These are phyloP conservation scores for Dendrolimus houi DNA, from an alignment of 2,888 invertebrate species.

Conservation along the genomic window DNA sequence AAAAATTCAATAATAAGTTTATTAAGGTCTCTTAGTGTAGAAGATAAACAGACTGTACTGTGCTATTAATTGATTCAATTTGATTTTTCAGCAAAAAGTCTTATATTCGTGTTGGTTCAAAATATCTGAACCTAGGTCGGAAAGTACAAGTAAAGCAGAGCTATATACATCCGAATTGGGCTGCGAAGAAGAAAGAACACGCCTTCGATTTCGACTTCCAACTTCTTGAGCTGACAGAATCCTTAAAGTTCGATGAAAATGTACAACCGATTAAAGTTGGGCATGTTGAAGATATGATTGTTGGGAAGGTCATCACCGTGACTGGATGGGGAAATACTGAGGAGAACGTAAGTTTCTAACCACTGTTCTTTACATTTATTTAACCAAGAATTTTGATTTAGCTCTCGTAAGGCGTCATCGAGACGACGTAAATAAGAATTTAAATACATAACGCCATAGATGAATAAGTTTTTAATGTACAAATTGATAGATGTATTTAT, in stretches of 20 bases:
- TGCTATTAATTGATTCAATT: no score
- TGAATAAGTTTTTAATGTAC: no score
- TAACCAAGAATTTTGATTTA: no score
- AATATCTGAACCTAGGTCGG: slow-evolving; percentile 44
- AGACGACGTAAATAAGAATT: no score
- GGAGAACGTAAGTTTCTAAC: slow-evolving; percentile 48
- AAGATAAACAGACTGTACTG: no score
- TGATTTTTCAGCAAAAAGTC: slow-evolving; percentile 40
- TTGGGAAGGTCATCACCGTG: slow-evolving; percentile 56
- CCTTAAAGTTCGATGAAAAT: slow-evolving; percentile 42
- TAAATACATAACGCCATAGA: no score
- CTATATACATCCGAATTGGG: slow-evolving; percentile 50
- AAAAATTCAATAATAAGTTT: no score
- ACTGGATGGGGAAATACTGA: slow-evolving; percentile 67
- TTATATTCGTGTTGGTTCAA: slow-evolving; percentile 53
- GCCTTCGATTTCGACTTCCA: slow-evolving; percentile 64
- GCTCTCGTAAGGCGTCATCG: no score
- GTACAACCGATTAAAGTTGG: slow-evolving; percentile 55
- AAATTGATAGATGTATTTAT: no score
- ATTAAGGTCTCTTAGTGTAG: no score
- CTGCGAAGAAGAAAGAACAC: slow-evolving; percentile 41
- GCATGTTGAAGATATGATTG: slow-evolving; percentile 54
- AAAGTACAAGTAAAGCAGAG: slow-evolving; percentile 30
- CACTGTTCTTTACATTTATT: no score
- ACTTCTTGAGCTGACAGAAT: slow-evolving; percentile 41